Percentiles rank a stretch among this genome's conserved stretches.
phyloP scores from a whole-genome alignment of 2,113 vertebrate species.

The Rousettus leschenaultii region DNA sequence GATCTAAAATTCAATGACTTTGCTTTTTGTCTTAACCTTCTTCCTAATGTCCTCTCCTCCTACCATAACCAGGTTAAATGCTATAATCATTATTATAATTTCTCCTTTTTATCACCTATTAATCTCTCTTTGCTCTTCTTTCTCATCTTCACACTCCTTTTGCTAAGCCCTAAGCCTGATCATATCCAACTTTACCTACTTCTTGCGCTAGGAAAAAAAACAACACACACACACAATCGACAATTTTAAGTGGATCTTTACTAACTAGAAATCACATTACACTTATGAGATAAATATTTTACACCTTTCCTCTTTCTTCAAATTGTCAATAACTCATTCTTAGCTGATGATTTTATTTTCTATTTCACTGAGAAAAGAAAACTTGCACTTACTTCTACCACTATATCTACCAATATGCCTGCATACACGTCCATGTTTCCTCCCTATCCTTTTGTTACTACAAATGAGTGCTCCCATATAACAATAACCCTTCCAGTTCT shows the following conservation, averaged over 20 bases:
- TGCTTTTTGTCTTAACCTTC: not conserved
- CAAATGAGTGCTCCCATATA: no score
- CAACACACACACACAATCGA: not conserved
- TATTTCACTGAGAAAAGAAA: not conserved
- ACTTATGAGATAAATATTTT: not conserved
- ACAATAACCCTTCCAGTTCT: not conserved
- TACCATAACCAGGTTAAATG: not conserved
- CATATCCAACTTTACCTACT: not conserved
- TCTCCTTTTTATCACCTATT: not conserved
- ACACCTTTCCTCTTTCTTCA: not conserved
- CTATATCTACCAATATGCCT: not conserved
- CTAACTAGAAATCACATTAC: not conserved
- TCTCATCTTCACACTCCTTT: not conserved
- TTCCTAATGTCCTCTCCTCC: not conserved
- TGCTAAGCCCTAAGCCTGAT: not conserved
- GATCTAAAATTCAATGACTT: not conserved
- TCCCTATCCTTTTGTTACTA: not conserved
- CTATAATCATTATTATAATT: not conserved
- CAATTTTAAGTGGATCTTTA: not conserved
- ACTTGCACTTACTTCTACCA: not conserved
- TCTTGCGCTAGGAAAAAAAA: not conserved
- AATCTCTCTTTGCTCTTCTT: not conserved
- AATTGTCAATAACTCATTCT: not conserved
- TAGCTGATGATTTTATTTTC: not conserved
- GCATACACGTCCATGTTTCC: not conserved